Evolutionary conservation across 2,113 vertebrate species (phyloP), one percentile per base, ranked within the genome.

Genomic region (Zosterops lateralis): DNA sequence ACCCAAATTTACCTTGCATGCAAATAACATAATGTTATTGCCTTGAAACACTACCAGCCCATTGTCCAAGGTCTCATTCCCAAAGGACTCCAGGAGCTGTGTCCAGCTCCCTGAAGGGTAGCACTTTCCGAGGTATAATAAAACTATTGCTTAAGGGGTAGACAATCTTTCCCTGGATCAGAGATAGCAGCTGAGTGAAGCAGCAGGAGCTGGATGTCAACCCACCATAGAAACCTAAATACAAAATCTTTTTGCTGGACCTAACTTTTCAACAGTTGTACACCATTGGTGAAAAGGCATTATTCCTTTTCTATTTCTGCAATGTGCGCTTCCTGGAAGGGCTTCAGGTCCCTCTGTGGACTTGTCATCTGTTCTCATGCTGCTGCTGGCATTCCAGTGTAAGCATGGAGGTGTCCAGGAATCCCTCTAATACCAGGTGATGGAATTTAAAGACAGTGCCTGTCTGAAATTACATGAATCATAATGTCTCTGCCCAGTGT

Each of bases 131-230:
- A 56, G 45, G 7, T 47, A 12, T 21, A 86, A 53, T 11, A 84
- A 83, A 66, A 48, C 3, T 8, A 75, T 26, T 53, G 10, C 12
- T 71, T 34, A 72, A 66, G 18, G 32, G 3, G 4, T 21, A 67
- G 25, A 8, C 48, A 54, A 3, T 50, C 16, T 21, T 72, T 75
- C 21, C 58, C 82, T 10, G 28, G 7, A 45, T 31, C 34, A 64
- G 65, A 16, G 12, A 36, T 0, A 54, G 15, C 32, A 54, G 15
- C 14, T 0, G 0, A 65, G 5, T 47, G 29, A 77, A 77, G 36
- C 17, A 42, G 11, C 8, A 20, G 7, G 58, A 68, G 17, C 24
- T 54, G 64, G 19, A 8, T 34, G 6, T 18, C 40, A 84, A 32
- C 8, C 7, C 3, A 51, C 11, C 4, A 12, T 3, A 50, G 25